A percentile compares a stretch with the other conserved stretches of the same genome.
These are phyloP conservation scores for Thaumetopoea pityocampa DNA, from an alignment of 1,140 invertebrate genomes.

Conservation along the genomic window DNA sequence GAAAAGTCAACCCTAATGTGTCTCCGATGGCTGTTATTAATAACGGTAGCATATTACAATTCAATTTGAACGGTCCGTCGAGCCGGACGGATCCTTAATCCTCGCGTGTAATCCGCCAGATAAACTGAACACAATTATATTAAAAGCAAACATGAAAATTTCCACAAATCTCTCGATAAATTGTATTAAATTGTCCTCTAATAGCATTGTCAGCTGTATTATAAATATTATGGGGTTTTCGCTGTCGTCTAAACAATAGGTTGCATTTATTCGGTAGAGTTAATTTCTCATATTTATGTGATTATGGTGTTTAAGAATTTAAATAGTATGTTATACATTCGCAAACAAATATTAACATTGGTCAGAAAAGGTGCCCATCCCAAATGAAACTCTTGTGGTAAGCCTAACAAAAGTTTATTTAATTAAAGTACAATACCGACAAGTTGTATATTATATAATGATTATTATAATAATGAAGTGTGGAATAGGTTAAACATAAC, in stretches of 20 bases:
- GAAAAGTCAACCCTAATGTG: conserved; percentile 39
- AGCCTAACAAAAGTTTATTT: too few species aligned
- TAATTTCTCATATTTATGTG: not conserved
- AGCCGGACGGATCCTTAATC: conserved; percentile 39
- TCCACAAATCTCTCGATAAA: conserved; percentile 42
- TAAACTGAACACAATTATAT: conserved; percentile 69
- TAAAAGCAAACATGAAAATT: conserved; percentile 63
- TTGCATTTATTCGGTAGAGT: conserved; percentile 1
- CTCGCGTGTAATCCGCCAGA: conserved; percentile 55
- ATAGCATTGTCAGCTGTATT: conserved; percentile 48
- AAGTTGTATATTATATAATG: too few species aligned
- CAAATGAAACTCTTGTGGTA: too few species aligned
- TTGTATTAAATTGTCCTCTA: conserved; percentile 42
- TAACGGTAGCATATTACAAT: conserved; percentile 67
- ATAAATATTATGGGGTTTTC: not conserved
- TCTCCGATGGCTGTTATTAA: conserved; percentile 49
- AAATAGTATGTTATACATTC: too few species aligned
- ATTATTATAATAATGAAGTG: too few species aligned
- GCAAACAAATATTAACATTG: too few species aligned
- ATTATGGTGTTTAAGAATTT: too few species aligned
- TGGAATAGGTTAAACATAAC: too few species aligned
- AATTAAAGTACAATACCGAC: too few species aligned
- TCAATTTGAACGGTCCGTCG: conserved; percentile 59
- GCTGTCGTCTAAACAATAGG: conserved; percentile 1
- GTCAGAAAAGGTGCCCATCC: too few species aligned